These are phyloP conservation scores for Macrosteles quadrilineatus DNA, from an alignment of 1,140 invertebrate genomes.

Conservation along the genomic window DNA sequence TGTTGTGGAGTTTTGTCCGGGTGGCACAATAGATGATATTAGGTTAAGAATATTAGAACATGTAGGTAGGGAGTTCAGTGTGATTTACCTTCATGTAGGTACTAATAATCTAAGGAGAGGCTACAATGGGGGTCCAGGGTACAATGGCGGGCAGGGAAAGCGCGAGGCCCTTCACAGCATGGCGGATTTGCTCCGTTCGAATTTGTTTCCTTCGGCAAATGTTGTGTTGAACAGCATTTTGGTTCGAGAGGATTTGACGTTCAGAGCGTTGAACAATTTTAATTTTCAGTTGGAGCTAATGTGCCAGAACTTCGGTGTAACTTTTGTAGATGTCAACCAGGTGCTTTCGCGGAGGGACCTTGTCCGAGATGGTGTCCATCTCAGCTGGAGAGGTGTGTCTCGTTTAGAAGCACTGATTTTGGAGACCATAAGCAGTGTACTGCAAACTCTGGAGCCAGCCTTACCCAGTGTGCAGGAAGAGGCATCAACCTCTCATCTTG, in stretches of 20 bases:
- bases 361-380: neutral
- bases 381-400: slow-evolving; percentile 1
- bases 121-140: neutral
- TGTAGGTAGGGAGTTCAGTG: neutral
- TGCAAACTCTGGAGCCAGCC: too few species aligned
- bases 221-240: neutral
- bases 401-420: neutral
- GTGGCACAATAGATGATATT: neutral
- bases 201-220: neutral
- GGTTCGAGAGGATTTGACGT: neutral
- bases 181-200: neutral
- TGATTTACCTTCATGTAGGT: slow-evolving; percentile 22
- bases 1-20: neutral
- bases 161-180: neutral
- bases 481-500: too few species aligned
- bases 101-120: neutral
- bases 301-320: slow-evolving; percentile 2
- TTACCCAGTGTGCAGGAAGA: too few species aligned
- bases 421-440: neutral
- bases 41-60: neutral
- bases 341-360: neutral
- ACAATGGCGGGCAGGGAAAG: neutral
- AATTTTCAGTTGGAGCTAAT: neutral
- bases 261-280: neutral
- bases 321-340: neutral